These are phyloP conservation scores for Hyalella azteca DNA, from an alignment of 2,888 invertebrate genomes.

Conservation along the genomic window DNA sequence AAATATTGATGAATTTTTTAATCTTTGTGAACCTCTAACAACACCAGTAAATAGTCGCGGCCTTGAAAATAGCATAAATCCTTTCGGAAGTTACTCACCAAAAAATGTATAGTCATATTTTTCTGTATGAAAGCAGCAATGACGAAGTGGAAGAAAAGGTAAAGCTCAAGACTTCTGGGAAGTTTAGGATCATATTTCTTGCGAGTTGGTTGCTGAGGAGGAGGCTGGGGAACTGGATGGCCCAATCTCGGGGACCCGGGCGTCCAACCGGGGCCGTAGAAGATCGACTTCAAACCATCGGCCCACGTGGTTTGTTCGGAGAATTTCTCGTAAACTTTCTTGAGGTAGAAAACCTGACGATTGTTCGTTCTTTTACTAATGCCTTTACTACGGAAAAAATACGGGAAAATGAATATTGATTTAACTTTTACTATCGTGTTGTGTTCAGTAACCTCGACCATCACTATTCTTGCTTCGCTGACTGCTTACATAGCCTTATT, in stretches of 20 bases:
- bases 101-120: background rate
- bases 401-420: no score
- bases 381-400: no score
- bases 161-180: slow-evolving; percentile 73
- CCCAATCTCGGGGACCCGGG: slow-evolving; percentile 28
- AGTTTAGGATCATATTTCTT: slow-evolving; percentile 72
- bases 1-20: no score
- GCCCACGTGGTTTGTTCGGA: background rate
- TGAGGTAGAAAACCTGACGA: slow-evolving; percentile 6
- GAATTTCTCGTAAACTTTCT: slow-evolving; percentile 8
- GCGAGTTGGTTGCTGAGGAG: background rate
- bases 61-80: background rate
- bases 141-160: slow-evolving; percentile 72
- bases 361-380: no score
- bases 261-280: slow-evolving; percentile 41
- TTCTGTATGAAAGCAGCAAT: slow-evolving; percentile 63
- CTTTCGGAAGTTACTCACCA: background rate
- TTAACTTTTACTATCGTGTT: no score
- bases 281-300: slow-evolving; percentile 13
- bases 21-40: no score
- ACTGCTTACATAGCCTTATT: no score
- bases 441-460: no score
- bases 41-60: background rate
- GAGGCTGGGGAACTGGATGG: background rate
- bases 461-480: no score